A percentile compares a stretch with the other conserved stretches of the same genome.
Evolutionary conservation across 2,113 vertebrate species (phyloP).

Genomic region (Agelaius tricolor): DNA sequence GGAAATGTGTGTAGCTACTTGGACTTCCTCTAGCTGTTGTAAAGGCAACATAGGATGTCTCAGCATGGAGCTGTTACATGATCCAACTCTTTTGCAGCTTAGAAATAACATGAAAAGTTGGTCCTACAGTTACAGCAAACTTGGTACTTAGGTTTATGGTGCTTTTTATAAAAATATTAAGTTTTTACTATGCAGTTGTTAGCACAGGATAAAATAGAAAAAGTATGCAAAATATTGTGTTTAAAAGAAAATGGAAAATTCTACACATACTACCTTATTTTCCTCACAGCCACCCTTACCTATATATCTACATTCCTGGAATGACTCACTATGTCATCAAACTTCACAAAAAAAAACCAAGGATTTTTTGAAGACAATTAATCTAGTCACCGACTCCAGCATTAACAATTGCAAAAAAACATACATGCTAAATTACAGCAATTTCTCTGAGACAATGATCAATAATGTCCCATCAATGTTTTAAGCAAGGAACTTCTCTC

Average conservation of each 20-base stretch:
- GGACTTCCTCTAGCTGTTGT: neutral
- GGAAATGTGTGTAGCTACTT: neutral
- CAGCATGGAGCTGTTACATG: neutral
- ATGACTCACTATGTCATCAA: neutral
- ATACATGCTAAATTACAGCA: neutral
- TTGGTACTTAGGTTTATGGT: neutral
- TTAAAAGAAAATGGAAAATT: constrained; percentile 6
- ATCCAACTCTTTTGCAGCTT: neutral
- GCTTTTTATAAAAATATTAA: neutral
- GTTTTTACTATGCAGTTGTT: neutral
- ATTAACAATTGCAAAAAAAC: neutral
- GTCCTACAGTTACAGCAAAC: neutral
- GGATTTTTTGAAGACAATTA: neutral
- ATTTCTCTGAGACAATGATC: neutral
- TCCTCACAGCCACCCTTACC: neutral
- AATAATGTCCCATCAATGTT: neutral
- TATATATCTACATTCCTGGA: neutral
- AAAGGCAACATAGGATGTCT: neutral
- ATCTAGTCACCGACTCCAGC: neutral
- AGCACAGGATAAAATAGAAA: neutral
- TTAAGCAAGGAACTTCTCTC: neutral
- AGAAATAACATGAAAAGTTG: neutral
- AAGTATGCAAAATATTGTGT: neutral
- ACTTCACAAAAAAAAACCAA: neutral
- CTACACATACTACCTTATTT: neutral